phyloP scores from a whole-genome alignment of 92 coral and sea anemone species.

The Porites cylindrica region DNA sequence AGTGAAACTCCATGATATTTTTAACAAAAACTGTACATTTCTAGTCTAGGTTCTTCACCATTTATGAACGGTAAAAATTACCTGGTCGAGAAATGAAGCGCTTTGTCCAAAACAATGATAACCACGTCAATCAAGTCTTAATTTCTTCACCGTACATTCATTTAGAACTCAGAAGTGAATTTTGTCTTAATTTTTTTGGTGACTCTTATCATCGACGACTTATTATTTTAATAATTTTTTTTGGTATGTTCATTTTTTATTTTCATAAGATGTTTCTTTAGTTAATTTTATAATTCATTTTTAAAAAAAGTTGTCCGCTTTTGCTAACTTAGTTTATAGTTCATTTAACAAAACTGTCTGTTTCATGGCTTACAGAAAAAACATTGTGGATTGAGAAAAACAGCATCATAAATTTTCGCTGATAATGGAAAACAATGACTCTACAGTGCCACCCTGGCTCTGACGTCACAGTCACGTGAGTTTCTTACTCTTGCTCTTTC shows the following conservation, averaged over 20 bases:
- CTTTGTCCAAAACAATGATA: no score
- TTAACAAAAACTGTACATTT: no score
- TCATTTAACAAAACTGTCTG: no score
- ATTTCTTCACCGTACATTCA: no score
- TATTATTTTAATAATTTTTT: neutral
- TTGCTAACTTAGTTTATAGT: no score
- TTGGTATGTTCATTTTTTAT: neutral
- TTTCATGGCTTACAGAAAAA: neutral
- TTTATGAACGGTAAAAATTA: no score
- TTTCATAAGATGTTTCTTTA: neutral
- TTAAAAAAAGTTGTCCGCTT: no score
- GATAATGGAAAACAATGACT: neutral
- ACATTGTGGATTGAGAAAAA: neutral
- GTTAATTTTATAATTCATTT: no score
- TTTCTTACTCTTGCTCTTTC: neutral
- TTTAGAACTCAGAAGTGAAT: neutral
- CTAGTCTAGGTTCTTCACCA: no score
- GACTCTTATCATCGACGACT: neutral
- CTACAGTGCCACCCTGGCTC: conserved; percentile 57
- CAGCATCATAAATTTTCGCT: neutral
- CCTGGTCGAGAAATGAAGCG: no score
- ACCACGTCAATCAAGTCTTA: no score
- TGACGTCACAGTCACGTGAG: conserved; percentile 36
- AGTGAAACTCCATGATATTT: no score
- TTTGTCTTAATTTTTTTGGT: neutral